Conservation (phyloP, 2,113 vertebrate species). For the Himantopus leucocephalus region DNA sequence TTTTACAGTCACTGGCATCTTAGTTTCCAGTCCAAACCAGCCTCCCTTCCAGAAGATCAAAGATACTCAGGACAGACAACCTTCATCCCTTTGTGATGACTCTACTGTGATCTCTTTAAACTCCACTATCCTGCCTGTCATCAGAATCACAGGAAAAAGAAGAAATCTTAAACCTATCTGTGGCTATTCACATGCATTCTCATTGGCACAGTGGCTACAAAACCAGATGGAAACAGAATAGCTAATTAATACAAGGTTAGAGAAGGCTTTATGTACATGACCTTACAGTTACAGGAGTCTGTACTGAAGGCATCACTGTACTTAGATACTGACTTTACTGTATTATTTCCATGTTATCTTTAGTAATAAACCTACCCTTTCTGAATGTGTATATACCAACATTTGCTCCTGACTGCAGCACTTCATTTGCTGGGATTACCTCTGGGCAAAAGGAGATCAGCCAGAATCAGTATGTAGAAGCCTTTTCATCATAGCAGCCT, state of each 20-base stretch:
- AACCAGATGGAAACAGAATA: neutral
- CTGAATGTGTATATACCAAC: neutral
- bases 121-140: neutral
- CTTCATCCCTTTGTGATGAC: neutral
- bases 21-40: neutral
- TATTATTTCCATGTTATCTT: neutral
- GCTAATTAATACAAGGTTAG: neutral
- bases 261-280: neutral
- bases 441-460: constrained; percentile 13
- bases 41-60: neutral
- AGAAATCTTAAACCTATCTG: neutral
- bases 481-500: neutral
- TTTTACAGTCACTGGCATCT: neutral
- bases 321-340: neutral
- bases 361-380: neutral
- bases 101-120: neutral
- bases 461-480: neutral
- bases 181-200: neutral
- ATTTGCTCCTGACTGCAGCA: neutral
- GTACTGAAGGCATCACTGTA: neutral
- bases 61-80: neutral
- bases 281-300: neutral
- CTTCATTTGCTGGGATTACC: neutral
- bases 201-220: neutral
- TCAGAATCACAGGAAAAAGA: neutral